These are phyloP conservation scores for Lepidostoma basale DNA, from an alignment of 1,140 invertebrate genomes.

Conservation along the genomic window DNA sequence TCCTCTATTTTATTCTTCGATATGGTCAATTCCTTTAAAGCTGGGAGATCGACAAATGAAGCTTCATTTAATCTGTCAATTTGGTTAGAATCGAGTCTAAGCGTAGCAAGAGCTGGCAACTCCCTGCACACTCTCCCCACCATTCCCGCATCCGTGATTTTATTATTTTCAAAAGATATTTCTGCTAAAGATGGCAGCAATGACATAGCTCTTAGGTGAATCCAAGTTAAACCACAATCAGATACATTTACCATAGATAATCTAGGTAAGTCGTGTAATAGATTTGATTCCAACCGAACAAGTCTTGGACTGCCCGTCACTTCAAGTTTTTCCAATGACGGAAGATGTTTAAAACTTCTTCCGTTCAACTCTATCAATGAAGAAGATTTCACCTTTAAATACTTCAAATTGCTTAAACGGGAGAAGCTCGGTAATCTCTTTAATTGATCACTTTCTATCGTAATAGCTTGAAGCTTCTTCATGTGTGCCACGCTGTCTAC, in stretches of 20 bases:
- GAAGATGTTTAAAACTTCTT: slow-evolving; percentile 73
- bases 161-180: slow-evolving; percentile 73
- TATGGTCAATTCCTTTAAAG: slow-evolving; percentile 71
- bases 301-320: slow-evolving; percentile 72
- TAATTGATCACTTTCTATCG: slow-evolving; percentile 75
- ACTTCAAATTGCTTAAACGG: slow-evolving; percentile 67
- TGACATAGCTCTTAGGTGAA: slow-evolving; percentile 78
- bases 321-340: slow-evolving; percentile 76
- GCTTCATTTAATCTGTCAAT: slow-evolving; percentile 75
- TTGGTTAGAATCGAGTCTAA: slow-evolving; percentile 73
- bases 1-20: slow-evolving; percentile 77
- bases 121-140: slow-evolving; percentile 78
- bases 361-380: slow-evolving; percentile 72
- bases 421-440: slow-evolving; percentile 74
- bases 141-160: slow-evolving; percentile 76
- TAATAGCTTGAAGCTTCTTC: slow-evolving; percentile 79
- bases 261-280: slow-evolving; percentile 75
- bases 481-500: slow-evolving; percentile 77
- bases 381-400: slow-evolving; percentile 72
- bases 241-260: slow-evolving; percentile 78
- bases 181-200: slow-evolving; percentile 74
- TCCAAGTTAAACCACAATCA: slow-evolving; percentile 76
- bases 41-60: slow-evolving; percentile 79
- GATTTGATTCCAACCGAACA: slow-evolving; percentile 70
- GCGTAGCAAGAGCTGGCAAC: slow-evolving; percentile 69